Percentiles rank a stretch among this genome's conserved stretches.
These are phyloP conservation scores for Merluccius polli DNA, from an alignment of 2,797 vertebrate species.

Conservation along the genomic window DNA sequence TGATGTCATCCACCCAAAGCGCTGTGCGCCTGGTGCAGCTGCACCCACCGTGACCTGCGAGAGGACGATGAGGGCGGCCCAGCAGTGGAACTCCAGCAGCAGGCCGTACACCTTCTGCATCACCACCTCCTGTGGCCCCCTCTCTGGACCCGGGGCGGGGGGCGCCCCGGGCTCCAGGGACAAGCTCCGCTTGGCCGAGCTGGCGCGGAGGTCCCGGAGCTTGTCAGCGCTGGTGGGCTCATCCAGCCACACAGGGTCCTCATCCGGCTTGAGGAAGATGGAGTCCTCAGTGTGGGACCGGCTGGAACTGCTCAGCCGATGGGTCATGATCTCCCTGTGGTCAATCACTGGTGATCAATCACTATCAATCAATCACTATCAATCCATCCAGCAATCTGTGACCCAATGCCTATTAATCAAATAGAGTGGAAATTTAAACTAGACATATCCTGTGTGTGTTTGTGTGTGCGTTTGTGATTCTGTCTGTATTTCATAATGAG, in stretches of 20 bases:
- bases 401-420: too few relatives aligned
- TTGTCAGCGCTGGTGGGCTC: constrained; percentile 60
- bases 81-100: constrained; percentile 65
- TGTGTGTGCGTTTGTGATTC: neutral
- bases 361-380: neutral
- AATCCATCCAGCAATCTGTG: neutral
- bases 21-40: neutral
- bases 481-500: constrained; percentile 1
- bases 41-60: constrained; percentile 72
- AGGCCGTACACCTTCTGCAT: constrained; percentile 56
- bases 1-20: neutral
- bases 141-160: constrained; percentile 13
- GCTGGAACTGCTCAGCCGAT: constrained; percentile 68
- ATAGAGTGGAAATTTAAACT: too few relatives aligned
- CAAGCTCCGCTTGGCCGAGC: constrained; percentile 35
- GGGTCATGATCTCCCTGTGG: constrained; percentile 65
- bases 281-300: constrained; percentile 72
- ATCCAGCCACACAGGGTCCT: constrained; percentile 69
- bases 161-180: constrained; percentile 34
- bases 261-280: constrained; percentile 68
- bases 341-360: neutral
- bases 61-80: constrained; percentile 61
- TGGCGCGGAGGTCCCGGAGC: constrained; percentile 32
- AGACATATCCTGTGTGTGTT: neutral
- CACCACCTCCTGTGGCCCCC: constrained; percentile 45